Base-by-base conservation (phyloP, 1,140 invertebrate species). In the Lethocerus indicus region DNA sequence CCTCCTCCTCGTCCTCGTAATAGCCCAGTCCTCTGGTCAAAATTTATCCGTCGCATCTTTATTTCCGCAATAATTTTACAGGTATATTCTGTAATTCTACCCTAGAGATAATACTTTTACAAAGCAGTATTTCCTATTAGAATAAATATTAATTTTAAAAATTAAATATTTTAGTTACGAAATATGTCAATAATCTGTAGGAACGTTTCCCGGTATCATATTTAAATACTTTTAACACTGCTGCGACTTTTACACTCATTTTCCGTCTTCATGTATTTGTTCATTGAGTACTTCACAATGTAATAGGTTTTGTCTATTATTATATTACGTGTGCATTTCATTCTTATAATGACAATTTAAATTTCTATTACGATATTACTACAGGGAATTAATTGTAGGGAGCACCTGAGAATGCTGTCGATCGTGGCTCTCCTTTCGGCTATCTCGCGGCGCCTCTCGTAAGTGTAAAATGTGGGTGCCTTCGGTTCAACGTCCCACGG, bases 381-480 rank as follows among this genome's bases (percentile, higher is more conserved):
- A 32, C 9, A 9, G 29, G 9, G 9, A 9, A 9, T 32, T 32
- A 32, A 9, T 9, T 9, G n/a, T 32, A 9, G 9, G 29, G 29
- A 32, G n/a, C 9, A 32, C 18, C 70, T 71, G 14, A 85, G 61
- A 1, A 76, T 75, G 21, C 75, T 68, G 39, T 76, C 71, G 43
- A 84, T 77, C 41, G 79, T 76, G 23, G 69, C 69, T 36, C 70
- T 68, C 21, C 74, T 70, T 20, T 72, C 67, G 14, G 66, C 56
- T 2, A 85, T 67, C 55, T 78, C 75, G n/a, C 68, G 61, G 52
- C 73, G 66, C 26, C 75, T 68, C 56, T 86, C 82, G 4, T n/a
- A 42, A 5, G 2, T 21, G 26, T 26, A 49, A 27, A 50, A 53
- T 20, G 39, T 46, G 28, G 48, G 47, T 12, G 47, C 36, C 20